These are phyloP conservation scores for Ganaspis sp. DNA, from an alignment of 1,140 invertebrate genomes.

Conservation along the genomic window DNA sequence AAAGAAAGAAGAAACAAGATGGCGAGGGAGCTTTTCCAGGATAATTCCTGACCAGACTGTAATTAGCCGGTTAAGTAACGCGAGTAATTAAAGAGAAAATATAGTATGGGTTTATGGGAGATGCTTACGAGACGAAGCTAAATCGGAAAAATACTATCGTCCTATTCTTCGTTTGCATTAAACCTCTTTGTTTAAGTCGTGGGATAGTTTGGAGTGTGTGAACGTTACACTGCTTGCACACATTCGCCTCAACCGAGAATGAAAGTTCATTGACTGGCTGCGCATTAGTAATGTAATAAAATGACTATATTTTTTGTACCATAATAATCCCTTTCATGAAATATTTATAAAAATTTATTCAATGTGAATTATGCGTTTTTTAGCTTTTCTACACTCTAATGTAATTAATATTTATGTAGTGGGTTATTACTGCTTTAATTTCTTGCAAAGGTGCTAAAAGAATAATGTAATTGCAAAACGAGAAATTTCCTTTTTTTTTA, in stretches of 20 bases:
- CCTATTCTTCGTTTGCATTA: constrained; percentile 46
- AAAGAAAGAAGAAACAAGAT: not conserved
- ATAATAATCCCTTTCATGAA: not conserved
- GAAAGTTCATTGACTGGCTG: constrained; percentile 25
- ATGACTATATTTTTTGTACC: not conserved
- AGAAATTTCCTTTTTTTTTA: too few species aligned
- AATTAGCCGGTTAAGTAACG: constrained; percentile 64
- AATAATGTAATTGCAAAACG: too few species aligned
- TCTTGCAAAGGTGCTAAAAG: too few species aligned
- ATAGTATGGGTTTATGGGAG: constrained; percentile 47
- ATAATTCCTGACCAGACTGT: constrained; percentile 51
- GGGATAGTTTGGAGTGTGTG: constrained; percentile 63
- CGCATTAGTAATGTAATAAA: not conserved
- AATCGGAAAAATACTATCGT: constrained; percentile 53
- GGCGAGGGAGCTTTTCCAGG: not conserved
- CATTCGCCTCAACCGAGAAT: constrained; percentile 35
- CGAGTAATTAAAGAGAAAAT: constrained; percentile 66
- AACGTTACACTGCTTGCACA: constrained; percentile 69
- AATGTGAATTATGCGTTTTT: too few species aligned
- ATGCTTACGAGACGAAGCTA: constrained; percentile 52
- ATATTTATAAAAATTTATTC: not conserved
- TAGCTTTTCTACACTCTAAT: not conserved
- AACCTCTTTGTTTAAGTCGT: constrained; percentile 49
- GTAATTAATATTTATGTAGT: not conserved
- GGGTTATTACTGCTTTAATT: not conserved